phyloP scores from a whole-genome alignment of 2,797 vertebrate species.

The Pelochelys cantorii region DNA sequence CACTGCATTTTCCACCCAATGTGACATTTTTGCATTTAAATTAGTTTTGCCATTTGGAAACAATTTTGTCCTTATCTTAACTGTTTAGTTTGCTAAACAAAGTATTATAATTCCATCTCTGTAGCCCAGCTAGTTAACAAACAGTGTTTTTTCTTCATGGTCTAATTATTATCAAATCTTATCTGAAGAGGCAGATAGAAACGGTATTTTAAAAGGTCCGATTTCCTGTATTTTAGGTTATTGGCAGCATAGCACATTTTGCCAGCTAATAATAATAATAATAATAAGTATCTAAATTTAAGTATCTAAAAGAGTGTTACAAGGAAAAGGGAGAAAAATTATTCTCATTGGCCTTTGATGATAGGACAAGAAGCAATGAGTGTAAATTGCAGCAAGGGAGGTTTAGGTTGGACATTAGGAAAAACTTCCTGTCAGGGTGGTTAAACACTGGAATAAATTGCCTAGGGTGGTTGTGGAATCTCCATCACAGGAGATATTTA shows the following conservation, averaged over 20 bases:
- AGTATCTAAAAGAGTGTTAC: no score
- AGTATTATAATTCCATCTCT: constrained; percentile 43
- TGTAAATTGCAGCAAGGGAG: no score
- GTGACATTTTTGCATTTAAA: constrained; percentile 36
- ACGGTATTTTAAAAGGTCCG: constrained; percentile 28
- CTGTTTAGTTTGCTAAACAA: constrained; percentile 50
- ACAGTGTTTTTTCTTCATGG: constrained; percentile 43
- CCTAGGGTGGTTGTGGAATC: no score
- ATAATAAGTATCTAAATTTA: no score
- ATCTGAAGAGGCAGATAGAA: constrained; percentile 21
- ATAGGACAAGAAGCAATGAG: no score
- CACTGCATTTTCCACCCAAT: constrained; percentile 1
- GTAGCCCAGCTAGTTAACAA: constrained; percentile 3
- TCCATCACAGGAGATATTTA: no score
- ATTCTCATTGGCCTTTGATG: no score
- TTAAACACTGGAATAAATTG: no score
- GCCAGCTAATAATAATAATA: constrained; percentile 38
- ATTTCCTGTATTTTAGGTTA: constrained; percentile 1
- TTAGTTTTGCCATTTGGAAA: constrained; percentile 33
- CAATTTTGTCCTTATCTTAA: constrained; percentile 24
- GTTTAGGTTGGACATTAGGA: no score
- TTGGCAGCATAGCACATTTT: constrained; percentile 28
- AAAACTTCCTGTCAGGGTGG: no score
- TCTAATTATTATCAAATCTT: constrained; percentile 26
- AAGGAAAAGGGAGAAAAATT: no score